A percentile compares a stretch with the other conserved stretches of the same genome.
phyloP scores from a whole-genome alignment of 1,140 invertebrate genomes.

The Aculops lycopersici region DNA sequence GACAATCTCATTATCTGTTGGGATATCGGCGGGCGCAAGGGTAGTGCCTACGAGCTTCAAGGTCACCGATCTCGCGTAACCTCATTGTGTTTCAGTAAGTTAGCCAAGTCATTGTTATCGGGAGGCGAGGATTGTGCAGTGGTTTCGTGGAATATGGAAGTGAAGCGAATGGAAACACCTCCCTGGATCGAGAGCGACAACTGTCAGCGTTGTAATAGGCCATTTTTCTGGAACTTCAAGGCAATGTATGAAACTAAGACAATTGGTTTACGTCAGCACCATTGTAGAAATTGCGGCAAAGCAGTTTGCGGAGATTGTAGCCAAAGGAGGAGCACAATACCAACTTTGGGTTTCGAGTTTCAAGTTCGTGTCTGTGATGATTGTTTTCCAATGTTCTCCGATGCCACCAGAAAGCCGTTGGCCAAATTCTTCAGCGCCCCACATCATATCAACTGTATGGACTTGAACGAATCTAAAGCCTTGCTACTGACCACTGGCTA shows the following conservation, averaged over 20 bases:
- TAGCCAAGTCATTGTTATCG: constrained; percentile 50
- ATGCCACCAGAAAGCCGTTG: constrained; percentile 49
- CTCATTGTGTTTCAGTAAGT: constrained; percentile 33
- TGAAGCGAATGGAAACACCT: constrained; percentile 55
- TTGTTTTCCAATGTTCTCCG: constrained; percentile 45
- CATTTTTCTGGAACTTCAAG: constrained; percentile 92
- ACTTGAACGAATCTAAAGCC: constrained; percentile 50
- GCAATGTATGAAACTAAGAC: constrained; percentile 91
- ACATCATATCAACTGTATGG: constrained; percentile 55
- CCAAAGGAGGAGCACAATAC: constrained; percentile 49
- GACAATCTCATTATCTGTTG: constrained; percentile 79
- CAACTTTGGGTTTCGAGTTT: constrained; percentile 87
- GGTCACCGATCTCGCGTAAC: constrained; percentile 44
- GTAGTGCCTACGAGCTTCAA: constrained; percentile 83
- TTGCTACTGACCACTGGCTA: constrained; percentile 64
- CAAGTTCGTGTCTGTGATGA: constrained; percentile 74
- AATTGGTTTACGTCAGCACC: constrained; percentile 35
- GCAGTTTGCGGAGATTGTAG: constrained; percentile 75
- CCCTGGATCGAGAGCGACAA: constrained; percentile 69
- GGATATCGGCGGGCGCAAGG: constrained; percentile 88
- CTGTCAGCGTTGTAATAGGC: constrained; percentile 64
- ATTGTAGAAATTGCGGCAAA: constrained; percentile 34
- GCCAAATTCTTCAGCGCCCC: constrained; percentile 80
- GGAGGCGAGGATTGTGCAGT: constrained; percentile 69
- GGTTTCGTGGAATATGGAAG: constrained; percentile 78